Percentiles rank a stretch among this genome's conserved stretches.
Evolutionary conservation across 2,113 vertebrate genomes (phyloP).

Genomic region (Podarcis muralis): DNA sequence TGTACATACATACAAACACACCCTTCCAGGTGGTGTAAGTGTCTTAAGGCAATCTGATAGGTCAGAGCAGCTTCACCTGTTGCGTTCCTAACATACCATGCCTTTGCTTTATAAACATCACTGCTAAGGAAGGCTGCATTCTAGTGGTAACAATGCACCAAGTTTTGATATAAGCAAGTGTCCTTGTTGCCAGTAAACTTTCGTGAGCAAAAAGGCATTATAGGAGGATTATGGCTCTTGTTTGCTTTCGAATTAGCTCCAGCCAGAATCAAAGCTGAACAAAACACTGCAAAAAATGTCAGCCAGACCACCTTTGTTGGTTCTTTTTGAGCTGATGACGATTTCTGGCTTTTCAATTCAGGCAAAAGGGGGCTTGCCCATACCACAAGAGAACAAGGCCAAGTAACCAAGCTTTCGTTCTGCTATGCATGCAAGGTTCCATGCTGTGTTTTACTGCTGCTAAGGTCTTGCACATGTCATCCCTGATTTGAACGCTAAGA

Average conservation of each 20-base stretch:
- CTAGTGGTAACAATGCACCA: not conserved
- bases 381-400: not conserved
- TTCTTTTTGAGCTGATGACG: not conserved
- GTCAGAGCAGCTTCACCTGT: not conserved
- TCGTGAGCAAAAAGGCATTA: too few species aligned
- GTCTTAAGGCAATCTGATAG: not conserved
- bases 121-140: not conserved
- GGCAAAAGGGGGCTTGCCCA: not conserved
- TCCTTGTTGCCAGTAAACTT: not conserved
- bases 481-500: not conserved
- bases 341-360: not conserved
- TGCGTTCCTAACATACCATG: not conserved
- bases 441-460: not conserved
- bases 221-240: not conserved
- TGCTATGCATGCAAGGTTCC: too few species aligned
- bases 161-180: not conserved
- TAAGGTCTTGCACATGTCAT: not conserved
- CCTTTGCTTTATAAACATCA: not conserved
- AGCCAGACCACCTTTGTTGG: not conserved
- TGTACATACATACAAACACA: not conserved
- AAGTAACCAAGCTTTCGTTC: not conserved
- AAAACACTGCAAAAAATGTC: not conserved
- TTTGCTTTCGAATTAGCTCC: not conserved
- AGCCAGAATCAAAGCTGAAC: not conserved
- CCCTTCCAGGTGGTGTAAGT: not conserved